Base-by-base conservation (phyloP, 2,797 vertebrate species). In the Pantherophis vulpinus region DNA sequence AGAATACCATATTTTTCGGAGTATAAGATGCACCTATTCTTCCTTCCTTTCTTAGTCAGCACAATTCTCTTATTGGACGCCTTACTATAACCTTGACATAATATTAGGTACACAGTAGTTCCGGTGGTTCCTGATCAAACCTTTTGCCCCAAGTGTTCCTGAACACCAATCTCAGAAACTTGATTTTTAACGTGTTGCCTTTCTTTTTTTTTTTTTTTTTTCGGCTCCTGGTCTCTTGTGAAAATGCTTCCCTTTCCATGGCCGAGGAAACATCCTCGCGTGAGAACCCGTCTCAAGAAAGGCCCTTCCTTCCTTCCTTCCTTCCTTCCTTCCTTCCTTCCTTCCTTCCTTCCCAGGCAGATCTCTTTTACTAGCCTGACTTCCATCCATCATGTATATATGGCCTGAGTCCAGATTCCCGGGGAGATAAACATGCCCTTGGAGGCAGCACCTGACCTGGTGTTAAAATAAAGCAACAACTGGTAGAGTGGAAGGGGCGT, bases 391-490 rank as follows among this genome's bases (percentile, higher is more conserved):
- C 95, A 95, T 91, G 93, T 94, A 0, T 91, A 90, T 59, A 83
- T 94, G 55, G 88, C 58, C 93, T 37, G 91, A 95, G 86, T 93
- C 94, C 95, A 95, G 93, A 66, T 86, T 63, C 94, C 91, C 91
- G 74, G 83, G 93, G 94, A 96, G 94, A 93, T 86, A 95, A 97
- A 96, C 95, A 95, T 91, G 93, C 89, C 88, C 51, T 93, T 94
- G 93, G 94, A 94, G 94, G 94, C 87, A 96, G 94, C 97, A 96
- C 95, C 96, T 96, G 95, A 93, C 94, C 95, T 95, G 95, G 95
- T 97, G 96, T 96, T 95, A 95, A 94, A 94, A 93, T 87, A 91
- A 94, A 96, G 95, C 93, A 91, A 91, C 0, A 37, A 89, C 0
- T 88, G 92, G 91, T 93, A 90, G 90, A 89, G 70, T 63, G 42